Conservation (phyloP, 2,888 invertebrate genomes). For the Cosmorhoe ocellata region DNA sequence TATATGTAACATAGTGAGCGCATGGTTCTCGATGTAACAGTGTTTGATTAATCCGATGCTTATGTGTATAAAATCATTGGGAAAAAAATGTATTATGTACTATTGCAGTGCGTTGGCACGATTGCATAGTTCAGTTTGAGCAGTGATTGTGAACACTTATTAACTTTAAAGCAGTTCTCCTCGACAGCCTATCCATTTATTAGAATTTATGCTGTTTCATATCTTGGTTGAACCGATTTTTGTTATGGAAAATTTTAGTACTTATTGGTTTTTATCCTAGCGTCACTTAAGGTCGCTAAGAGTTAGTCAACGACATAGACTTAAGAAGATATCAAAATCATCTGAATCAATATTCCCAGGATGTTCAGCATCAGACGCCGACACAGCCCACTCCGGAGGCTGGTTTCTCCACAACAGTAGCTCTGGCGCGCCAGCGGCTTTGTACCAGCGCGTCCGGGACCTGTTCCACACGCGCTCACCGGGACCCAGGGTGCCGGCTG, state of each 20-base stretch:
- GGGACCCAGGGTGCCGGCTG: slow-evolving; percentile 70
- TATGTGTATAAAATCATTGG: neutral
- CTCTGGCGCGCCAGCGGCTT: slow-evolving; percentile 84
- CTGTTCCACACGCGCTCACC: slow-evolving; percentile 86
- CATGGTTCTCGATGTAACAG: neutral
- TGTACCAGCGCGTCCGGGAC: slow-evolving; percentile 92
- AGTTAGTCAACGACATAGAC: too few species aligned
- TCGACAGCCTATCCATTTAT: too few species aligned
- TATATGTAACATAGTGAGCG: neutral
- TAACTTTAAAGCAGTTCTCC: too few species aligned
- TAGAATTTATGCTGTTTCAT: too few species aligned
- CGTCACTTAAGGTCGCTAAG: too few species aligned
- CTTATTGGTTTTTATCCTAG: too few species aligned
- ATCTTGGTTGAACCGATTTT: too few species aligned
- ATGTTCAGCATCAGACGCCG: slow-evolving; percentile 80
- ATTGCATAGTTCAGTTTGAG: neutral
- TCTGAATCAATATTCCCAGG: slow-evolving; percentile 45
- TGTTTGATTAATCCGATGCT: slow-evolving; percentile 10
- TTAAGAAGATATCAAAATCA: too few species aligned
- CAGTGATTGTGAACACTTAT: too few species aligned
- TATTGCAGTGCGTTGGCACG: neutral
- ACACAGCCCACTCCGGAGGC: slow-evolving; percentile 75
- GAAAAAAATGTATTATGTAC: neutral
- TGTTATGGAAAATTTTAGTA: too few species aligned
- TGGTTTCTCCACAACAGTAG: slow-evolving; percentile 88